phyloP scores from a whole-genome alignment of 2,888 invertebrate species.

The Crossocerus cetratus region DNA sequence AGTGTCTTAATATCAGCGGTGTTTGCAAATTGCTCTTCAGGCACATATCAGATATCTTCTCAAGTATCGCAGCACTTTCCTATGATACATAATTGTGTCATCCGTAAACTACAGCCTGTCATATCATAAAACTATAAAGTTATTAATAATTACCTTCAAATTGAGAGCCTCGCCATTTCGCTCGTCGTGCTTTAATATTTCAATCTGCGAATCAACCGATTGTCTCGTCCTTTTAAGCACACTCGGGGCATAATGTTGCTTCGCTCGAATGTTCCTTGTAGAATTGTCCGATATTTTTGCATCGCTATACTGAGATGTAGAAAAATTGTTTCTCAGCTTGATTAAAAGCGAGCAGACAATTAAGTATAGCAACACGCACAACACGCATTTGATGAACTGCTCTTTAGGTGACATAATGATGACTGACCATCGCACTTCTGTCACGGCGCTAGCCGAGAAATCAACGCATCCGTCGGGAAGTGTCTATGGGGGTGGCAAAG shows the following conservation, averaged over 20 bases:
- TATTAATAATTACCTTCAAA: slow-evolving; percentile 39
- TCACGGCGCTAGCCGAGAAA: slow-evolving; percentile 21
- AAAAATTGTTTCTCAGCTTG: slow-evolving; percentile 17
- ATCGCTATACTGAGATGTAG: neutral
- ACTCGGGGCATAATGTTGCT: neutral
- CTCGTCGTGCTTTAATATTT: slow-evolving; percentile 24
- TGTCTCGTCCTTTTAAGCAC: slow-evolving; percentile 1
- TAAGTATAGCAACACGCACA: slow-evolving; percentile 47
- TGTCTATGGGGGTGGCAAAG: slow-evolving; percentile 22
- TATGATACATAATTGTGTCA: slow-evolving; percentile 21
- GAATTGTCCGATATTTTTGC: neutral
- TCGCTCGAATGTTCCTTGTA: slow-evolving; percentile 12
- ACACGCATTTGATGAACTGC: slow-evolving; percentile 52
- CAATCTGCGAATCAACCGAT: slow-evolving; percentile 29
- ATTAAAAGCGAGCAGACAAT: slow-evolving; percentile 32
- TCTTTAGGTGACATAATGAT: slow-evolving; percentile 51
- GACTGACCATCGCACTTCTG: slow-evolving; percentile 12
- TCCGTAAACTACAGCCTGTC: neutral
- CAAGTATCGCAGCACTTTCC: slow-evolving; percentile 49
- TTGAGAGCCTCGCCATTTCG: slow-evolving; percentile 29
- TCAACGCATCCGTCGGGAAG: slow-evolving; percentile 35
- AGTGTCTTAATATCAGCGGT: slow-evolving; percentile 61
- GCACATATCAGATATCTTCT: slow-evolving; percentile 63
- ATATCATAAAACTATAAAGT: neutral
- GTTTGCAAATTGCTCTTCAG: slow-evolving; percentile 66